Evolutionary conservation across 2,888 invertebrate species (phyloP).

Genomic region (Archips crataeganus): DNA sequence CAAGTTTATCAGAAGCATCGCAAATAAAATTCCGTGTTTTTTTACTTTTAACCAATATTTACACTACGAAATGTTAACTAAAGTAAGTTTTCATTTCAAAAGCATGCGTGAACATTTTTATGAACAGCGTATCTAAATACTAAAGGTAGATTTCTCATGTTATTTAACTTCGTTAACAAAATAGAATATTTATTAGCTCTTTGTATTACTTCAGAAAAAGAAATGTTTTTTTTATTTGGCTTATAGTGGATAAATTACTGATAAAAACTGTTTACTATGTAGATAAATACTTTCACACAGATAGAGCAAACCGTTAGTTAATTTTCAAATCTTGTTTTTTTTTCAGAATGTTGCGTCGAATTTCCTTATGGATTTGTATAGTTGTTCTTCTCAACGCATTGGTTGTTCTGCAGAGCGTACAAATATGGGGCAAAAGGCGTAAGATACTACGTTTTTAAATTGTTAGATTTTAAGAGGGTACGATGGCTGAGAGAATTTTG

Average conservation of each 20-base stretch:
- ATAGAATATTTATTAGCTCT: background rate
- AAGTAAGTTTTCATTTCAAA: background rate
- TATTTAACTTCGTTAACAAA: background rate
- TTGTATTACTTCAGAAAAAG: background rate
- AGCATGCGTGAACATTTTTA: slow-evolving; percentile 3
- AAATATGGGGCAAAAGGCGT: slow-evolving; percentile 67
- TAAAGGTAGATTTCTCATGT: background rate
- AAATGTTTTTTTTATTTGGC: too few relatives aligned
- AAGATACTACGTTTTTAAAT: slow-evolving; percentile 48
- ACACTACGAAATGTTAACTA: background rate
- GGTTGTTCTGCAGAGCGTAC: slow-evolving; percentile 57
- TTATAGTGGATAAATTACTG: too few relatives aligned
- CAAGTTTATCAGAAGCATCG: too few relatives aligned
- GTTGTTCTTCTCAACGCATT: slow-evolving; percentile 58
- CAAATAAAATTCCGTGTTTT: too few relatives aligned
- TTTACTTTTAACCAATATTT: too few relatives aligned
- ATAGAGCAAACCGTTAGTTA: too few relatives aligned
- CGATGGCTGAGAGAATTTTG: too few relatives aligned
- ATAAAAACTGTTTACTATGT: too few relatives aligned
- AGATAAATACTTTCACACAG: too few relatives aligned
- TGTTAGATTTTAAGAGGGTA: too few relatives aligned
- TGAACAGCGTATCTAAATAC: background rate
- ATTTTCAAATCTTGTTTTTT: background rate
- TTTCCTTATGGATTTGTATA: slow-evolving; percentile 56
- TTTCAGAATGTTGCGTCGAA: slow-evolving; percentile 61